phyloP scores from a whole-genome alignment of 2,113 vertebrate genomes.

The Centropus bengalensis region DNA sequence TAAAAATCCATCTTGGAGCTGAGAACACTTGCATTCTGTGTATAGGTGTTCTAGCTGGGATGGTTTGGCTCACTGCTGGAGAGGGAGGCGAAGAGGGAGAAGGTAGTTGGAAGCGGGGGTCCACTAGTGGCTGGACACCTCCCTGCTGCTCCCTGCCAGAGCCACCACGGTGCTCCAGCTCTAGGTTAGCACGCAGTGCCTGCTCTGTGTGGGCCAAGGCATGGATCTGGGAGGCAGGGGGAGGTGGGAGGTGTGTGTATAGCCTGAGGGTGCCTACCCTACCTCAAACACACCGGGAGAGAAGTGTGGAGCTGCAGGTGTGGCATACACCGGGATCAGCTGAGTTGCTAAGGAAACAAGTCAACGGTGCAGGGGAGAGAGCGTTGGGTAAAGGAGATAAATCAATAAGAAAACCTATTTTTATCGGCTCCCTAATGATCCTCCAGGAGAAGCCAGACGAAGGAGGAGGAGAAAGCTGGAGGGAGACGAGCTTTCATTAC shows the following conservation, averaged over 20 bases:
- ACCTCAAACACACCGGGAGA: background rate
- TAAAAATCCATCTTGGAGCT: constrained; percentile 7
- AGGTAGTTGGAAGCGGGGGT: background rate
- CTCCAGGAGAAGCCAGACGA: constrained; percentile 59
- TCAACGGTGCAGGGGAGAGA: constrained; percentile 71
- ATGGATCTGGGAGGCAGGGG: no score
- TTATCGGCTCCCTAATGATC: constrained; percentile 80
- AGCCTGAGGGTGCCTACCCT: background rate
- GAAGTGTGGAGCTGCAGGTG: constrained; percentile 56
- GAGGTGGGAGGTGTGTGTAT: background rate
- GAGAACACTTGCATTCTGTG: background rate
- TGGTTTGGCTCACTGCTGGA: background rate
- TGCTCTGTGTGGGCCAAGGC: background rate
- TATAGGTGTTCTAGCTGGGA: background rate
- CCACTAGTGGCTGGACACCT: background rate
- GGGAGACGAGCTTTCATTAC: constrained; percentile 40
- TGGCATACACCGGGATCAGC: constrained; percentile 31
- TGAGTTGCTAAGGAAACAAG: constrained; percentile 80
- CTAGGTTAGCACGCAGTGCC: background rate
- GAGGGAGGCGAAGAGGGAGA: background rate
- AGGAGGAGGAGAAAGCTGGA: constrained; percentile 45
- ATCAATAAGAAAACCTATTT: constrained; percentile 81
- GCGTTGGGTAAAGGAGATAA: constrained; percentile 77
- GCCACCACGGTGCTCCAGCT: background rate
- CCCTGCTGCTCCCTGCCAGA: background rate